A percentile compares a stretch with the other conserved stretches of the same genome.
Conservation (phyloP, 2,888 invertebrate genomes). For the Caenorhabditis plicata region DNA sequence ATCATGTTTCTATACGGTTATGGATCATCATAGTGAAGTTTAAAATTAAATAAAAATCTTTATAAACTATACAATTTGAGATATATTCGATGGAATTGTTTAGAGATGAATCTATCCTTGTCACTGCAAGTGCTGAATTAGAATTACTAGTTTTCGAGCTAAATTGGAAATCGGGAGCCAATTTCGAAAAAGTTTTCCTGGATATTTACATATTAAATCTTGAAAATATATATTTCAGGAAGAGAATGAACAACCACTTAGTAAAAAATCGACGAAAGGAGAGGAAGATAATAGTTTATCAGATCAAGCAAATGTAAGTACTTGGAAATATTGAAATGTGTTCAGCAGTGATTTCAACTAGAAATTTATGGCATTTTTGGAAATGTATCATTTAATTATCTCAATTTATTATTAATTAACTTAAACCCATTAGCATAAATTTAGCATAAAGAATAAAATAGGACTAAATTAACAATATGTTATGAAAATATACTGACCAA, state of each 20-base stretch:
- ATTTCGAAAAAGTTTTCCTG: constrained; percentile 12
- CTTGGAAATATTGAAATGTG: neutral
- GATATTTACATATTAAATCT: neutral
- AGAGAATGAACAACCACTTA: constrained; percentile 11
- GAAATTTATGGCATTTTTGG: neutral
- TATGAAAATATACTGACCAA: neutral
- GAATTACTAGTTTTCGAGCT: constrained; percentile 78
- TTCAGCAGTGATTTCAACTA: neutral
- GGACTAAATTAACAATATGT: neutral
- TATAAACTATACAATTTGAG: constrained; percentile 18
- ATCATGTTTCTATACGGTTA: constrained; percentile 90
- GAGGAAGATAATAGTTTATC: constrained; percentile 9
- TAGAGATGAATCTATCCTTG: constrained; percentile 79
- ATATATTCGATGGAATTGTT: constrained; percentile 82
- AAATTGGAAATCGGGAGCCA: constrained; percentile 41
- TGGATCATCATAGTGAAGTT: constrained; percentile 75
- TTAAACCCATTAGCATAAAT: neutral
- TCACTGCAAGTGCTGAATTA: constrained; percentile 85
- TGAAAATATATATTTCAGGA: neutral
- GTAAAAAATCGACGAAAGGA: constrained; percentile 9
- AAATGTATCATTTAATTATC: too few species aligned
- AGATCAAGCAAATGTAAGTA: constrained; percentile 27
- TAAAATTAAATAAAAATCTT: neutral
- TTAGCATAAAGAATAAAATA: neutral
- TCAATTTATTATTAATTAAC: too few species aligned